Evolutionary conservation across 2,797 vertebrate species (phyloP).

Genomic region (Acestrorhynchus altus): DNA sequence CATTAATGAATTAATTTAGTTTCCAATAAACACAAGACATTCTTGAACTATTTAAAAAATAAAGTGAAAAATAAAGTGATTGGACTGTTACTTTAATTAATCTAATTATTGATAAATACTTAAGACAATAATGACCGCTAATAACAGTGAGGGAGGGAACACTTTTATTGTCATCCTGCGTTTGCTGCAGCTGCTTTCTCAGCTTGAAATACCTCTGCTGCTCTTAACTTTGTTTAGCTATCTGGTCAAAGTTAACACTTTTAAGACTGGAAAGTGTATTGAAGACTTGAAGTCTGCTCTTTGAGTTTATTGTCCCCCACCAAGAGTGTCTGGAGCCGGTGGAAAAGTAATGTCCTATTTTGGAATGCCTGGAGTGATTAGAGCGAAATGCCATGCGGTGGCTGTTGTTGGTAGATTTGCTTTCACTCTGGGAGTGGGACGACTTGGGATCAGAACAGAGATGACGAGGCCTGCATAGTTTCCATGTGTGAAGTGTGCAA

Average conservation of each 20-base stretch:
- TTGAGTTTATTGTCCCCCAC: not conserved
- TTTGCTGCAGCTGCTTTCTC: not conserved
- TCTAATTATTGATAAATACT: not conserved
- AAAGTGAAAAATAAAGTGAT: no score
- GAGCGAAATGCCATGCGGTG: conserved; percentile 54
- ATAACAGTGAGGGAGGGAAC: not conserved
- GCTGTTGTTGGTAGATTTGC: conserved; percentile 56
- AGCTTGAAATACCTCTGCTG: not conserved
- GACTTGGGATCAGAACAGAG: conserved; percentile 67
- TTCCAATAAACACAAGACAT: no score
- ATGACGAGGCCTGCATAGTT: conserved; percentile 63
- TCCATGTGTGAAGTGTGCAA: conserved; percentile 56
- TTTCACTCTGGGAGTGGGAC: conserved; percentile 61
- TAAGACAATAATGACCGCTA: no score
- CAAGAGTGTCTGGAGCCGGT: conserved; percentile 49
- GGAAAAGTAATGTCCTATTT: conserved; percentile 44
- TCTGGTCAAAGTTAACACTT: not conserved
- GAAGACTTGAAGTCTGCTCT: not conserved
- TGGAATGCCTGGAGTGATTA: conserved; percentile 41
- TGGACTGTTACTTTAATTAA: not conserved
- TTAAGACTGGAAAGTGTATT: not conserved
- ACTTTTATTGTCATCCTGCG: not conserved
- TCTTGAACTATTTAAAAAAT: no score
- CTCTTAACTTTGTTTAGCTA: not conserved
- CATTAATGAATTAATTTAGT: no score